Evolutionary conservation across 1,140 invertebrate species (phyloP).

Genomic region (Anastrepha ludens): DNA sequence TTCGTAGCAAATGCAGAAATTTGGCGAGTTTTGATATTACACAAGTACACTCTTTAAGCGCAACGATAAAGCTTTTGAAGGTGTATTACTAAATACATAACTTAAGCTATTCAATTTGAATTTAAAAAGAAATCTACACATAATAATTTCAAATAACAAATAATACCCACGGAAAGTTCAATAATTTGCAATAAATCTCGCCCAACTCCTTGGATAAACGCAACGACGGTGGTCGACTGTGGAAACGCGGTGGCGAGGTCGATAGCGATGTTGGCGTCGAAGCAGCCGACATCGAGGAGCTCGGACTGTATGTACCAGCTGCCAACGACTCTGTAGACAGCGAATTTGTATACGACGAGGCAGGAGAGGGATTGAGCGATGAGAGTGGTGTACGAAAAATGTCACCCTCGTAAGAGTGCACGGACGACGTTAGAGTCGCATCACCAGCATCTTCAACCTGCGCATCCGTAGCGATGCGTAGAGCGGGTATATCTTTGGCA

Average conservation of each 20-base stretch:
- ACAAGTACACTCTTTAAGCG: no score
- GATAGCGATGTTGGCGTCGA: constrained; percentile 56
- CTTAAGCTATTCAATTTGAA: no score
- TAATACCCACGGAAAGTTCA: constrained; percentile 66
- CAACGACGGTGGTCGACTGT: constrained; percentile 65
- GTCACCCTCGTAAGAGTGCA: constrained; percentile 58
- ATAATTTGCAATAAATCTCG: constrained; percentile 62
- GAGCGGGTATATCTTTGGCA: constrained; percentile 34
- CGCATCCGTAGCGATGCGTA: constrained; percentile 47
- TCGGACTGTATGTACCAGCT: constrained; percentile 53
- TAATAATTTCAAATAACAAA: background rate
- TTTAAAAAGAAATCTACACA: no score
- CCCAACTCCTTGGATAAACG: constrained; percentile 59
- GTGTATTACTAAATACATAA: no score
- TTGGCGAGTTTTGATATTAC: no score
- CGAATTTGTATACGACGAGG: constrained; percentile 61
- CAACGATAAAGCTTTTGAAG: no score
- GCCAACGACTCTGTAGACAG: constrained; percentile 60
- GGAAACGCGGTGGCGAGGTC: constrained; percentile 42
- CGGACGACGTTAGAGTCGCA: constrained; percentile 35
- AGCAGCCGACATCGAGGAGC: constrained; percentile 54
- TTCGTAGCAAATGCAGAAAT: no score
- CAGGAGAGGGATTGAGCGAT: constrained; percentile 58
- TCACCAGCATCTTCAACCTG: constrained; percentile 30
- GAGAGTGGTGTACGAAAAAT: constrained; percentile 50